A percentile compares a stretch with the other conserved stretches of the same genome.
Conservation (phyloP, 2,888 invertebrate genomes). For the Calameuta idolon region DNA sequence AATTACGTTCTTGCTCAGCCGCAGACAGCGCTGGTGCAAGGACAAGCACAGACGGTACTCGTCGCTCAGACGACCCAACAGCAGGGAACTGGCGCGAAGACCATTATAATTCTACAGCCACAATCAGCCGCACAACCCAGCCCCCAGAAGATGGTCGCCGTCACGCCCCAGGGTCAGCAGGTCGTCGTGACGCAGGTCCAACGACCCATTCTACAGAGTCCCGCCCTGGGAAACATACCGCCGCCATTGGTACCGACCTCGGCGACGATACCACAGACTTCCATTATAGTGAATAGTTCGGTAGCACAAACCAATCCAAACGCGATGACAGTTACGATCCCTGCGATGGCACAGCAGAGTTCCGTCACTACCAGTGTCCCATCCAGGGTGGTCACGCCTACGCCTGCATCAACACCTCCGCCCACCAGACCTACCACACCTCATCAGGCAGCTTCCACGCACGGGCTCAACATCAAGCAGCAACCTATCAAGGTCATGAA, state of each 20-base stretch:
- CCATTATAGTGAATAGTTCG: conserved; percentile 60
- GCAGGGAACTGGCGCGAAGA: conserved; percentile 75
- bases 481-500: conserved; percentile 47
- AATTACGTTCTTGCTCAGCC: conserved; percentile 77
- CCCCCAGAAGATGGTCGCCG: conserved; percentile 72
- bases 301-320: conserved; percentile 54
- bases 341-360: conserved; percentile 57
- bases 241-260: conserved; percentile 65
- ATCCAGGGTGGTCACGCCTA: conserved; percentile 60
- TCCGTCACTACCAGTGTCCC: conserved; percentile 56
- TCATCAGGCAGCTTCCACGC: conserved; percentile 65
- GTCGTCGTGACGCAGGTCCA: conserved; percentile 74
- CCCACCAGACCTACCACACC: conserved; percentile 69
- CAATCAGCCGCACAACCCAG: conserved; percentile 66
- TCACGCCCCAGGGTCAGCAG: conserved; percentile 77
- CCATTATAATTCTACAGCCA: conserved; percentile 78
- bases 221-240: conserved; percentile 68
- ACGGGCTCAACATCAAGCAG: conserved; percentile 45
- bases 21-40: conserved; percentile 72
- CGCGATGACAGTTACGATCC: conserved; percentile 59
- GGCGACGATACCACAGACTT: conserved; percentile 57
- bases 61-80: conserved; percentile 78
- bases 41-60: conserved; percentile 74
- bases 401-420: conserved; percentile 62
- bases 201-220: conserved; percentile 69